Evolutionary conservation across 2,797 vertebrate species (phyloP), one percentile per base, ranked within the genome.

Genomic region (Melanotaenia parkinsoni): DNA sequence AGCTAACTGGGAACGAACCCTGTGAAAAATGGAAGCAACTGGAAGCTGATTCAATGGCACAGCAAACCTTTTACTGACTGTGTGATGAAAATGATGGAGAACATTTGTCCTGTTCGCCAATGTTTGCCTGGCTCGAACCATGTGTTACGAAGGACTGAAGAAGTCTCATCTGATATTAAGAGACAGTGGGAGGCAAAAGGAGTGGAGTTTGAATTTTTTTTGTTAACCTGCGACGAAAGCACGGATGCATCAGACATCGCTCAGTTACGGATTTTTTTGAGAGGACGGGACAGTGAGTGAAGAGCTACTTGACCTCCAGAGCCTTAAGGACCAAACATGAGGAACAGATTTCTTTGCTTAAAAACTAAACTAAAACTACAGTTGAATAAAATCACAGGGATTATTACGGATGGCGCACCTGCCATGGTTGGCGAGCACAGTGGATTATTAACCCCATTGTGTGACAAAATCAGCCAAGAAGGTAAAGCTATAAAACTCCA

Each of bases 401-500:
- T 22, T 10, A 51, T 51, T 22, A 51, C 47, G 6, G 20, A 47
- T n/a, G 45, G 18, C 45, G 12, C 4, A 7, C 57, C 65, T 5
- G 8, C 63, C 38, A 67, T 71, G 69, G 28, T n/a, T 59, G 76
- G 76, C 1, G n/a, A 47, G 2, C 33, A 0, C 24, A 76, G 47
- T 67, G 58, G 72, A 47, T 43, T 57, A 26, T 33, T 35, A 18
- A 78, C 71, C 0, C 60, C 79, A 1, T 5, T 81, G 3, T 54
- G 75, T 20, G 53, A 81, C 11, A 75, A 85, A 77, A 70, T 77
- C 11, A 78, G 53, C 2, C 45, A 75, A 58, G 65, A 63, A 74
- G 72, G 71, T 1, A 74, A 67, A 0, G 65, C 72, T 47, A 56
- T 79, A 0, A 79, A 83, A 79, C 70, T 77, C 12, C 72, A 80